Conservation (phyloP, 2,888 invertebrate species). For the Callimorpha dominula region DNA sequence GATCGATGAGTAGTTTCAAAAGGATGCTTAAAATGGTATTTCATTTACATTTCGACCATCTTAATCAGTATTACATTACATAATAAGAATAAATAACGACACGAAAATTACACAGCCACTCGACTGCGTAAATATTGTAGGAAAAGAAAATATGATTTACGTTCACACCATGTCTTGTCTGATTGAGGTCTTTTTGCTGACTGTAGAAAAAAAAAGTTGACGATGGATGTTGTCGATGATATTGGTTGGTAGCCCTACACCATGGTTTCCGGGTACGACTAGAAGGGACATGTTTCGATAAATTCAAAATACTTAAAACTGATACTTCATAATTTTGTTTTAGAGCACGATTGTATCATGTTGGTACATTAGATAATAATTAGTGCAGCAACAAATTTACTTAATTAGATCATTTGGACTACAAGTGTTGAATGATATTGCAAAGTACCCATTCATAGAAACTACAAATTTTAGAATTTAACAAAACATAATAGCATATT, state of each 20-base stretch:
- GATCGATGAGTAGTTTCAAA: constrained; percentile 66
- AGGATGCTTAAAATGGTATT: constrained; percentile 46
- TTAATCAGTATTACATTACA: constrained; percentile 30
- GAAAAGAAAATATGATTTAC: constrained; percentile 52
- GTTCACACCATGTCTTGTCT: constrained; percentile 75
- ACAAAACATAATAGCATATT: not conserved
- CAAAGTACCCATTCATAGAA: not conserved
- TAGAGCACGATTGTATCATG: not conserved
- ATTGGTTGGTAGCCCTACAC: constrained; percentile 49
- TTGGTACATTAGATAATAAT: not conserved
- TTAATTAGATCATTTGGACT: not conserved
- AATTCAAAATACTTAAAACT: not conserved
- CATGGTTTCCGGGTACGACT: constrained; percentile 39
- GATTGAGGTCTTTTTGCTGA: constrained; percentile 67
- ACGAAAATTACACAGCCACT: constrained; percentile 44
- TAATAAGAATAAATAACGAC: constrained; percentile 28
- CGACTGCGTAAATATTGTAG: constrained; percentile 47
- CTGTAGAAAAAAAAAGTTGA: constrained; percentile 53
- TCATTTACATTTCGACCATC: constrained; percentile 56
- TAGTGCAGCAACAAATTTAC: not conserved
- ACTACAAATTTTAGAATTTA: not conserved
- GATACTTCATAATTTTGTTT: not conserved
- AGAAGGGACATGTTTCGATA: constrained; percentile 23
- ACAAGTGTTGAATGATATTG: not conserved
- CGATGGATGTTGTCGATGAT: constrained; percentile 50